A percentile compares a stretch with the other conserved stretches of the same genome.
Conservation (phyloP, 2,888 invertebrate species). For the Oscheius sp. region DNA sequence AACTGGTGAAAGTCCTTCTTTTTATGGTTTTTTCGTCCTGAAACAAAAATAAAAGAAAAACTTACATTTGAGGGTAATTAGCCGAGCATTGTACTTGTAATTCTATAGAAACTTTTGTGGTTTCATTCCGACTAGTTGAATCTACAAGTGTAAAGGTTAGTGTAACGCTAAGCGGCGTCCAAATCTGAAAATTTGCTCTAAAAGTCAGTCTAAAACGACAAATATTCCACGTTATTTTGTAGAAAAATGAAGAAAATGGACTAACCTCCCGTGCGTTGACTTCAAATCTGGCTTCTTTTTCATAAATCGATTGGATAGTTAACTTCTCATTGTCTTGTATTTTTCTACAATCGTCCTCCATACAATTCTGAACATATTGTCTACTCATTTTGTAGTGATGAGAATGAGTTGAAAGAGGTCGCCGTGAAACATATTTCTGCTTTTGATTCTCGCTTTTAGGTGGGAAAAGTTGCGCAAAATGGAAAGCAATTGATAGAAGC, state of each 20-base stretch:
- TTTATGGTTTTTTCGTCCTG: too few relatives aligned
- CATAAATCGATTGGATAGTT: conserved; percentile 33
- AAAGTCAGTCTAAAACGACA: too few relatives aligned
- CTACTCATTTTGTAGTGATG: too few relatives aligned
- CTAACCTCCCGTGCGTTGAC: conserved; percentile 41
- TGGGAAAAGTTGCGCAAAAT: too few relatives aligned
- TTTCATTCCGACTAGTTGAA: conserved; percentile 9
- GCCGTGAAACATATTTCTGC: too few relatives aligned
- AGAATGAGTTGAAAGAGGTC: too few relatives aligned
- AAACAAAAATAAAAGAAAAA: neutral
- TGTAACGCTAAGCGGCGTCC: conserved; percentile 20
- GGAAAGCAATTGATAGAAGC: too few relatives aligned
- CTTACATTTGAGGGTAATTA: conserved; percentile 25
- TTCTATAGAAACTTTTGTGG: neutral
- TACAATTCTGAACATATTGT: too few relatives aligned
- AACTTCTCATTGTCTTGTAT: conserved; percentile 37
- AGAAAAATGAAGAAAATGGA: too few relatives aligned
- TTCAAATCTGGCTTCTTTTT: conserved; percentile 30
- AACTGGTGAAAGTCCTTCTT: too few relatives aligned
- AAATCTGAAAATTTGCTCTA: neutral
- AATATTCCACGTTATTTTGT: too few relatives aligned
- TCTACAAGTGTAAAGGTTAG: conserved; percentile 18
- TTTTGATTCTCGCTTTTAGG: too few relatives aligned
- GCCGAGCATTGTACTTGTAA: conserved; percentile 13
- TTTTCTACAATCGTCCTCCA: conserved; percentile 18